These are phyloP conservation scores for Drosophila bifasciata DNA, from an alignment of 1,140 invertebrate species.

Conservation along the genomic window DNA sequence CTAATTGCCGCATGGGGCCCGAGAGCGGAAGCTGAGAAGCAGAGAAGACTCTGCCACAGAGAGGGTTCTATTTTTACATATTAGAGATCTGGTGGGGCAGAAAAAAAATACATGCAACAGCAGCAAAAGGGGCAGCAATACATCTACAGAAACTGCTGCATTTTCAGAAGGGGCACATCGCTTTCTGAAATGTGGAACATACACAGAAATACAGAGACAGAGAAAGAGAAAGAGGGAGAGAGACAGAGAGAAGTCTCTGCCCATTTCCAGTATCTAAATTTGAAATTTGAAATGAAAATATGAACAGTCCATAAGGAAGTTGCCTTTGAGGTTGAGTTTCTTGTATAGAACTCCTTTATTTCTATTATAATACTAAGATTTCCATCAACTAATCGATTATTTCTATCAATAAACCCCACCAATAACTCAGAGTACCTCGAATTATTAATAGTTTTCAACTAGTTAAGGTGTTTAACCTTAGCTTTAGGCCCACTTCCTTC, in stretches of 20 bases:
- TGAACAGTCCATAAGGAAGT: neutral
- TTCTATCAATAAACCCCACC: neutral
- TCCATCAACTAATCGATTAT: too few relatives aligned
- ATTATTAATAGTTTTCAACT: neutral
- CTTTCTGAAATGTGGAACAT: too few relatives aligned
- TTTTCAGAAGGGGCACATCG: too few relatives aligned
- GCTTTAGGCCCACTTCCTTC: slow-evolving; percentile 15
- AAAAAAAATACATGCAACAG: neutral
- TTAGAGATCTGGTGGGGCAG: slow-evolving; percentile 20
- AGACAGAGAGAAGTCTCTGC: too few relatives aligned
- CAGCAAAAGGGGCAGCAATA: slow-evolving; percentile 20
- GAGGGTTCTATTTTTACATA: slow-evolving; percentile 68
- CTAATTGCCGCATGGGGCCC: slow-evolving; percentile 55
- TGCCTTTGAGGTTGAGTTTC: neutral
- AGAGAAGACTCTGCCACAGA: too few relatives aligned
- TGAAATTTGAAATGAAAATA: too few relatives aligned
- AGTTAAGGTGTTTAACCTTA: slow-evolving; percentile 33
- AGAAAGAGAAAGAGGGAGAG: too few relatives aligned
- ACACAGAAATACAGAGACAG: too few relatives aligned
- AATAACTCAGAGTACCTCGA: neutral
- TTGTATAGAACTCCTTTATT: neutral
- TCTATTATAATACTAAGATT: too few relatives aligned
- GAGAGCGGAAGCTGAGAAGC: slow-evolving; percentile 48
- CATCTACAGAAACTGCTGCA: too few relatives aligned
- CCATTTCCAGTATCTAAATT: too few relatives aligned